phyloP scores from a whole-genome alignment of 2,113 vertebrate genomes.

The Poeciliopsis turrubarensis region DNA sequence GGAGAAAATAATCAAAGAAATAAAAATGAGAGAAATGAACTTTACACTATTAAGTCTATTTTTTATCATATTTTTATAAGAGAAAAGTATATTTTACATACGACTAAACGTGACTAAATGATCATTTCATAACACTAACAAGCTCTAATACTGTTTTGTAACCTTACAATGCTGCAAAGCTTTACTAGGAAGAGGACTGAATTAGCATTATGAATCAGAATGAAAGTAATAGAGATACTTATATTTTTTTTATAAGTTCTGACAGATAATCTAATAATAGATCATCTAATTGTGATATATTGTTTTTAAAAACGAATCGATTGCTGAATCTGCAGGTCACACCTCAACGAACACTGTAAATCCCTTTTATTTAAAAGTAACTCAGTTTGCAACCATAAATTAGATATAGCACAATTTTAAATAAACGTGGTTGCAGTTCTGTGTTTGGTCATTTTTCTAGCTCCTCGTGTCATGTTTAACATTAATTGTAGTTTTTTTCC shows the following conservation, averaged over 20 bases:
- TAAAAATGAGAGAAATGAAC: not conserved
- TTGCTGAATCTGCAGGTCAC: not conserved
- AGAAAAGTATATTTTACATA: too few species aligned
- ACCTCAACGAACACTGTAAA: not conserved
- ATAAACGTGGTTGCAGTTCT: too few species aligned
- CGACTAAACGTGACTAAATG: too few species aligned
- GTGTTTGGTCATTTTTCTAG: too few species aligned
- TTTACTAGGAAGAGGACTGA: not conserved
- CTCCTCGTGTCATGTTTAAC: too few species aligned
- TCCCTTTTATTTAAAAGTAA: not conserved
- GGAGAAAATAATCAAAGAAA: conserved; percentile 11
- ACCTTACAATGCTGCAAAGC: not conserved
- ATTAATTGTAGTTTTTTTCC: too few species aligned
- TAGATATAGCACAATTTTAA: not conserved
- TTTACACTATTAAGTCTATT: too few species aligned
- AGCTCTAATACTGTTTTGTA: not conserved
- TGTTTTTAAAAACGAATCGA: not conserved
- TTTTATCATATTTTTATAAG: too few species aligned
- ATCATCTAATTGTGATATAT: not conserved
- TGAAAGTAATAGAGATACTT: too few species aligned
- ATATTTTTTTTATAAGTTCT: not conserved
- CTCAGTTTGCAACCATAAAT: not conserved
- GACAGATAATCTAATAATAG: not conserved
- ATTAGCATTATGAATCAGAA: not conserved
- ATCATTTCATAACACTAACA: not conserved